Base-by-base conservation (phyloP, 1,140 invertebrate genomes). In the Drosophila mauritiana region DNA sequence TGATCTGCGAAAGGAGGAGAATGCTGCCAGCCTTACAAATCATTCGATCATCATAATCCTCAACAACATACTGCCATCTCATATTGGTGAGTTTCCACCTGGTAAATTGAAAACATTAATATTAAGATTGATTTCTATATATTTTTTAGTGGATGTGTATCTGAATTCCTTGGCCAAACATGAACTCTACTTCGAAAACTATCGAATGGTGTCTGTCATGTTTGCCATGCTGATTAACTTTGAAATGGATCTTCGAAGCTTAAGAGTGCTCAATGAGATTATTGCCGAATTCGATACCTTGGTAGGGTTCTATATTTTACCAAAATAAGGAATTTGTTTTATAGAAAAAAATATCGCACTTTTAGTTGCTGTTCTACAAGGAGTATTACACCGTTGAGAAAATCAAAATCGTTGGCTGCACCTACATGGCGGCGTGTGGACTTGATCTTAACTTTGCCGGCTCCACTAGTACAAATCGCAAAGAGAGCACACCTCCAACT, bases 341-440 rank as follows among this genome's bases (percentile, higher is more conserved):
- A 8, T 31, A 7, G 3, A 1, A 31, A 8, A 31, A 31, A 7
- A 8, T 8, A 10, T 31, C 27, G 1, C 27, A 31, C 2, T 31
- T 31, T 10, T 7, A 78, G 75, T 36, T 78, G 20, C 11, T 46
- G 3, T 45, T 62, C 42, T 88, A 88, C 36, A 77, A 42, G 22
- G 55, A 69, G 6, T 58, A 63, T 22, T 84, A 51, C n/a, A 20
- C 62, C n/a, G 84, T 88, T n/a, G 97, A 98, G 84, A 98, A 98
- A 93, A 98, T 99, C 11, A 99, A 99, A 94, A 96, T 98, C 45
- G 97, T 98, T 37, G 95, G 97, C 31, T 97, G 96, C 92, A 98
- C 97, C 0, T 98, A 98, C 85, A 98, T 98, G 97, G 97, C 97
- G 7, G 98, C 97, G 0, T 97, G 97, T 91, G 98, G 98, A 2